A percentile compares a stretch with the other conserved stretches of the same genome.
These are phyloP conservation scores for Poecile atricapillus DNA, from an alignment of 2,113 vertebrate genomes.

Conservation along the genomic window DNA sequence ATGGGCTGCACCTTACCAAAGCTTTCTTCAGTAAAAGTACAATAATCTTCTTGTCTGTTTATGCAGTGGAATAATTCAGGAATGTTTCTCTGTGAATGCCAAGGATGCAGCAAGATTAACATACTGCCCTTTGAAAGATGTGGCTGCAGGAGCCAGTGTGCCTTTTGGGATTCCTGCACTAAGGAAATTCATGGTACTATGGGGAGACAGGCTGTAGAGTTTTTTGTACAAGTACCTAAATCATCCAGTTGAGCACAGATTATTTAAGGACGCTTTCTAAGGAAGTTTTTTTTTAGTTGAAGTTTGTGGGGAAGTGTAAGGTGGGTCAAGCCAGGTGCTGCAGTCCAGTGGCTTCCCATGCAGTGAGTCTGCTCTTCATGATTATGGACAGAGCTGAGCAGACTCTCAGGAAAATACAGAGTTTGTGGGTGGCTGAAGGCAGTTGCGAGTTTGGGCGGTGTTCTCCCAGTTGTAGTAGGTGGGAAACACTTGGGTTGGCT, in stretches of 20 bases:
- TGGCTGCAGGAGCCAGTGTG: neutral
- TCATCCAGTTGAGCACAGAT: neutral
- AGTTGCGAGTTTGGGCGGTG: neutral
- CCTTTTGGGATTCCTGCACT: neutral
- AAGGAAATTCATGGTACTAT: neutral
- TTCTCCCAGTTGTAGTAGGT: neutral
- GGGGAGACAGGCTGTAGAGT: neutral
- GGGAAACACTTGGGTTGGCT: neutral
- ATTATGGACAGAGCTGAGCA: neutral
- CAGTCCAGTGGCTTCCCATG: neutral
- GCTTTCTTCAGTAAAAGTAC: neutral
- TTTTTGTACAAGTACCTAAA: neutral
- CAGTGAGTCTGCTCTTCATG: fast-evolving
- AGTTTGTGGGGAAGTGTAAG: neutral
- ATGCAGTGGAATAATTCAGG: neutral
- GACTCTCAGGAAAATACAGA: neutral
- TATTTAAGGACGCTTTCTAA: neutral
- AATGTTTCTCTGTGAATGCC: neutral
- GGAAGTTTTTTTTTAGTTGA: neutral
- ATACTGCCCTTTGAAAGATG: neutral
- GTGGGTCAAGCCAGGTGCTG: neutral
- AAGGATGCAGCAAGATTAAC: neutral
- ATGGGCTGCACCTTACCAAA: neutral
- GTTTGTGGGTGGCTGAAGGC: neutral
- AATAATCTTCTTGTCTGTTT: neutral